A percentile compares a stretch with the other conserved stretches of the same genome.
Evolutionary conservation across 37 sponge, comb jelly and placozoan species (phyloP).

Genomic region (Beroe forskalii): DNA sequence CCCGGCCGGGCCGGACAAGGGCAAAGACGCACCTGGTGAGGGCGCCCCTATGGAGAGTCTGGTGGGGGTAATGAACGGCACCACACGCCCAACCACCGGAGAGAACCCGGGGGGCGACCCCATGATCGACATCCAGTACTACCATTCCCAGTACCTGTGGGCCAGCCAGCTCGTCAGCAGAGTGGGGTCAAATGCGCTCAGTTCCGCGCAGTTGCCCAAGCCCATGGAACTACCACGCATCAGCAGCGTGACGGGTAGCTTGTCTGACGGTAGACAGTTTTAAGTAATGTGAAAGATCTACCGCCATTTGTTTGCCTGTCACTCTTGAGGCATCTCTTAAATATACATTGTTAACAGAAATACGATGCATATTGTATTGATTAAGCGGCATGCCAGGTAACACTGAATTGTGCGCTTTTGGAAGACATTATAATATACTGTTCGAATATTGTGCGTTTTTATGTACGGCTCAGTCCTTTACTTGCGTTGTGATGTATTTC

Average conservation of each 20-base stretch:
- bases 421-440: no score
- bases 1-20: background rate
- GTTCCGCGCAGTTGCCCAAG: background rate
- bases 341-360: no score
- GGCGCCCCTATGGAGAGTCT: background rate
- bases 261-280: background rate
- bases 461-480: no score
- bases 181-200: no score
- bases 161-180: background rate
- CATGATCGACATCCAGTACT: slow-evolving; percentile 32
- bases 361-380: no score
- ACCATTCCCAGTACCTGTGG: slow-evolving; percentile 12
- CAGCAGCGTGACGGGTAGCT: background rate
- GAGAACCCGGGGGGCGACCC: background rate
- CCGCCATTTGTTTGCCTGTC: background rate
- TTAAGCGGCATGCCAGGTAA: no score
- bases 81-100: no score
- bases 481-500: no score
- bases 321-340: background rate
- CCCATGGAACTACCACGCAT: background rate
- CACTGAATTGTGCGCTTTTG: no score
- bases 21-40: background rate
- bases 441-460: no score
- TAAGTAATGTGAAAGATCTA: background rate
- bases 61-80: background rate